Base-by-base conservation (phyloP, 2,113 vertebrate species). In the Datnioides undecimradiatus region DNA sequence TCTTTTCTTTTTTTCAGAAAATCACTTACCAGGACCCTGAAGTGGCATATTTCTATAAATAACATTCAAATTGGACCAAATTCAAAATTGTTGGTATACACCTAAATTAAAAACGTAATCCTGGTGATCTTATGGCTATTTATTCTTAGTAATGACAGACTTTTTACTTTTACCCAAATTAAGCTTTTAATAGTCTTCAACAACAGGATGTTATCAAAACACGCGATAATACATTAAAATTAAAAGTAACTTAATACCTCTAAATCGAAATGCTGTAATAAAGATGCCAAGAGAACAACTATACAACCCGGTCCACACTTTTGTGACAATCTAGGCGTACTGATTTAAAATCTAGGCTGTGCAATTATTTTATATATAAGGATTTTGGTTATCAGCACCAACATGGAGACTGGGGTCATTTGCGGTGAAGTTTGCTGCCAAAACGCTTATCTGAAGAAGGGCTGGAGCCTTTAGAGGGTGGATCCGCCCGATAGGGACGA, bases 281-380 rank as follows among this genome's bases (percentile, higher is more conserved):
- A n/a, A n/a, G n/a, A n/a, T n/a, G n/a, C n/a, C 3, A 7, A 34
- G 21, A 49, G 31, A 63, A 41, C 19, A 66, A 43, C 33, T n/a
- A 2, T n/a, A 8, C n/a, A n/a, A n/a, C n/a, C n/a, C 4, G 6
- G 14, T 11, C n/a, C 27, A 5, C 29, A 33, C 41, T 29, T 51
- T 12, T 43, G 10, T 19, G 45, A 3, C n/a, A 33, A 5, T 79
- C 3, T 3, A 0, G 5, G 9, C 5, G 29, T 34, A 41, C 38
- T 63, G 60, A 79, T 83, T 87, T 63, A n/a, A 76, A 80, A 76
- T 72, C 72, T 38, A 60, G 14, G 8, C 40, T n/a, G 12, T 43
- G 38, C 25, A 58, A 58, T 83, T 45, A 76, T 34, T 76, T 33
- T 45, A 80, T 76, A 54, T 41, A 17, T 1, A 55, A 57, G 7